phyloP scores from a whole-genome alignment of 64 coral and sea anemone species.

The Montipora capricornis region DNA sequence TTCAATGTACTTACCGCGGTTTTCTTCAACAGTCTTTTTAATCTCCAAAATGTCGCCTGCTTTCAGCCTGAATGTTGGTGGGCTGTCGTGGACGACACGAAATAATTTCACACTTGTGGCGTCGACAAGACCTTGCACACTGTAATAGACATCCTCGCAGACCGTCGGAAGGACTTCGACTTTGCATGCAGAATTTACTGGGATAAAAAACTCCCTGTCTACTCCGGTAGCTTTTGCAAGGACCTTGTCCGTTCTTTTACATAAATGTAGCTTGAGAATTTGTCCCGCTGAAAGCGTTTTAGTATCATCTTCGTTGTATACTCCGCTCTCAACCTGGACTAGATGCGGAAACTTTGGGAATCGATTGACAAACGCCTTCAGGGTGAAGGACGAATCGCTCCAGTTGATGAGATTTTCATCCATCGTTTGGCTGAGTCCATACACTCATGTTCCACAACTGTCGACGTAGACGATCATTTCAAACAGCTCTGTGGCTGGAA shows the following conservation, averaged over 20 bases:
- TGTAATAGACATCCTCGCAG: slow-evolving; percentile 26
- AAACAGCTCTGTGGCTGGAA: no score
- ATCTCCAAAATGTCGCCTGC: slow-evolving; percentile 20
- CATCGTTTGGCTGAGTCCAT: background rate
- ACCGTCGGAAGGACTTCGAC: slow-evolving; percentile 20
- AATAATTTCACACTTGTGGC: background rate
- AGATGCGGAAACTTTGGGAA: slow-evolving; percentile 4
- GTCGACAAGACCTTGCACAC: slow-evolving; percentile 22
- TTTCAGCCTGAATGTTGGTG: background rate
- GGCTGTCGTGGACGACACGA: slow-evolving; percentile 16
- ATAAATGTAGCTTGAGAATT: slow-evolving; percentile 10
- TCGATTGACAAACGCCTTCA: background rate
- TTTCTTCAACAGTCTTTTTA: slow-evolving; percentile 15
- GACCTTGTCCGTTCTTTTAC: slow-evolving; percentile 17
- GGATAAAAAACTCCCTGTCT: background rate
- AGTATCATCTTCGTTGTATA: background rate
- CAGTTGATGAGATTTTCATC: background rate
- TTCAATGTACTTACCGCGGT: background rate
- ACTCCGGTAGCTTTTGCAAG: background rate
- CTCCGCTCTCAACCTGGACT: background rate
- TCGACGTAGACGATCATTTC: no score
- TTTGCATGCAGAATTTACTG: slow-evolving; percentile 7
- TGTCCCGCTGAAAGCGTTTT: slow-evolving; percentile 28
- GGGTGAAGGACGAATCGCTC: background rate
- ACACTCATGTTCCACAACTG: background rate